A percentile compares a stretch with the other conserved stretches of the same genome.
phyloP scores from a whole-genome alignment of 2,797 vertebrate species.

The Sebastes itinus region DNA sequence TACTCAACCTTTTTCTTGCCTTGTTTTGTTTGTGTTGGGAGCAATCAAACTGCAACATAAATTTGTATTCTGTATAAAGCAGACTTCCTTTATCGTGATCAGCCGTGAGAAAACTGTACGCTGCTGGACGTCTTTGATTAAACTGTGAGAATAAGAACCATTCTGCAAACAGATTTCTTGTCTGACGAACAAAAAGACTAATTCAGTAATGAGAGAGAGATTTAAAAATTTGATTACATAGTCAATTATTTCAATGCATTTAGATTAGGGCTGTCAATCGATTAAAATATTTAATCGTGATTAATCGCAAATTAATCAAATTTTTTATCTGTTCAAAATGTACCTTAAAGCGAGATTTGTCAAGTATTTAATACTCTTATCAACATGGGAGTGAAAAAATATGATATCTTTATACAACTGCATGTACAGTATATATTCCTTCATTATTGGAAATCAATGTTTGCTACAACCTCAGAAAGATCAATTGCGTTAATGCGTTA shows the following conservation, averaged over 20 bases:
- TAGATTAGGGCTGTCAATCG: no score
- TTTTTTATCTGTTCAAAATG: no score
- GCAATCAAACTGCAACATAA: background rate
- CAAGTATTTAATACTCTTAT: no score
- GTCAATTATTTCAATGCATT: background rate
- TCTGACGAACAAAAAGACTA: background rate
- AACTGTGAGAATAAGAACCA: background rate
- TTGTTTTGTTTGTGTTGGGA: background rate
- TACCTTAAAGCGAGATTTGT: no score
- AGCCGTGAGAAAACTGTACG: background rate
- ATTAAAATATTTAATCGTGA: no score
- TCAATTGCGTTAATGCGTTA: no score
- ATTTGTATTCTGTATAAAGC: background rate
- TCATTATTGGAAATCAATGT: no score
- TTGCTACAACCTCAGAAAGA: no score
- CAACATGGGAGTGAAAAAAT: no score
- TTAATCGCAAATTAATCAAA: no score
- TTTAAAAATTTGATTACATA: background rate
- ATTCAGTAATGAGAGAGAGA: background rate
- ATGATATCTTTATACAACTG: no score
- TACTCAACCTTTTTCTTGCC: conserved; percentile 20
- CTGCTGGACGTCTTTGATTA: background rate
- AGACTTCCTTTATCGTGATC: background rate
- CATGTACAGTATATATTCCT: no score
- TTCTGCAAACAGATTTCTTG: background rate